phyloP scores from a whole-genome alignment of 2,797 vertebrate species.

The Limnodromus scolopaceus region DNA sequence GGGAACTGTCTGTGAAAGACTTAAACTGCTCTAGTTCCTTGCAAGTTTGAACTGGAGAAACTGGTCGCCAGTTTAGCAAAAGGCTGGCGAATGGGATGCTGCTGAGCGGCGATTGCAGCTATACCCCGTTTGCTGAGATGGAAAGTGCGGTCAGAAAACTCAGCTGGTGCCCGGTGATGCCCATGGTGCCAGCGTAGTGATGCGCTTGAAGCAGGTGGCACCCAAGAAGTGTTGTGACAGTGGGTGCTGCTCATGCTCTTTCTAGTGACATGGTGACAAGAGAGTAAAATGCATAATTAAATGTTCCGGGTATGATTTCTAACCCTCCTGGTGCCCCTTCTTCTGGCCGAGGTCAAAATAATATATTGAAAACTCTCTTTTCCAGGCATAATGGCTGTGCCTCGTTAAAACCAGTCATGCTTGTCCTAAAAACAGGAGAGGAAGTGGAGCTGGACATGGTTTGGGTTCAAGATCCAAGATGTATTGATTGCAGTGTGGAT shows the following conservation, averaged over 20 bases:
- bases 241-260: neutral
- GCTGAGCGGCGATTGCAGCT: neutral
- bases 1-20: neutral
- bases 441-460: neutral
- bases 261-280: neutral
- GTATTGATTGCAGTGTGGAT: neutral
- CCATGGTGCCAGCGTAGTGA: fast-evolving
- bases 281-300: neutral
- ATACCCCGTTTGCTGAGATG: neutral
- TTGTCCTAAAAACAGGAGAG: neutral
- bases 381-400: neutral
- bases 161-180: neutral
- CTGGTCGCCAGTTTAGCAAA: neutral
- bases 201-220: neutral
- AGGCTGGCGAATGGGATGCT: neutral
- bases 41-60: neutral
- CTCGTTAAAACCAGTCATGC: neutral
- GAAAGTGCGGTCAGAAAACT: neutral
- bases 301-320: neutral
- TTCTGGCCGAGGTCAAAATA: neutral
- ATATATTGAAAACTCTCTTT: neutral
- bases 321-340: neutral
- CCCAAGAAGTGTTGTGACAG: neutral
- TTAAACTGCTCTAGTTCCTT: neutral
- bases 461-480: neutral